Evolutionary conservation across 2,888 invertebrate genomes (phyloP), one percentile per base, ranked within the genome.

Genomic region (Spodoptera exigua): DNA sequence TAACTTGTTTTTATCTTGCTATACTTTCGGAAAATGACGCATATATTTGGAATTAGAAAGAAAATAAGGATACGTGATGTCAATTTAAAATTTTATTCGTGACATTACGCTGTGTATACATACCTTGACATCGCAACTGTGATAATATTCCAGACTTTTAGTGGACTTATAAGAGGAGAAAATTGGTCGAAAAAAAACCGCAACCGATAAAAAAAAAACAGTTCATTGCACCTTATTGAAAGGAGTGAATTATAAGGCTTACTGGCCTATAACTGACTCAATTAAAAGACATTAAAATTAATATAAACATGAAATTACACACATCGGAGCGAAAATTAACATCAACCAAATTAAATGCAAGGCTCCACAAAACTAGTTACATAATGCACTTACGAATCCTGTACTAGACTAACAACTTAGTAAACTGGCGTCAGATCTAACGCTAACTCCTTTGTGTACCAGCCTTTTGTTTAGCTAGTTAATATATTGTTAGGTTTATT

Each of bases 401-500:
- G 10, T 2, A 2, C 16, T 13, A 40, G 12, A 2, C 16, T 13
- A 40, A 14, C 13, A 36, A 68, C 12, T 48, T 44, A 3, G 3
- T 16, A 44, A 60, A 57, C 57, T 51, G 44, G 59, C 54, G 54
- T 57, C 46, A 60, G 54, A 67, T 52, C 32, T 45, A 47, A 53
- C 53, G 27, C 53, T 16, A 41, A 47, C 47, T 35, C 46, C 60
- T 70, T 73, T 72, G 47, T 73, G 5, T 39, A 12, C n/a, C 34
- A 13, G 10, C 21, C 53, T 46, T 47, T 57, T 69, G 74, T 73
- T 52, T 48, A 27, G 16, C 21, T 14, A 43, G 47, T 60, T 55
- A 39, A 43, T 51, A 16, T 36, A 56, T 48, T 51, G 45, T 60
- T 18, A 18, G 39, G 51, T 52, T 46, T 63, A 56, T 72, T 67